Conservation (phyloP, 2,113 vertebrate genomes). For the Polyodon spathula region DNA sequence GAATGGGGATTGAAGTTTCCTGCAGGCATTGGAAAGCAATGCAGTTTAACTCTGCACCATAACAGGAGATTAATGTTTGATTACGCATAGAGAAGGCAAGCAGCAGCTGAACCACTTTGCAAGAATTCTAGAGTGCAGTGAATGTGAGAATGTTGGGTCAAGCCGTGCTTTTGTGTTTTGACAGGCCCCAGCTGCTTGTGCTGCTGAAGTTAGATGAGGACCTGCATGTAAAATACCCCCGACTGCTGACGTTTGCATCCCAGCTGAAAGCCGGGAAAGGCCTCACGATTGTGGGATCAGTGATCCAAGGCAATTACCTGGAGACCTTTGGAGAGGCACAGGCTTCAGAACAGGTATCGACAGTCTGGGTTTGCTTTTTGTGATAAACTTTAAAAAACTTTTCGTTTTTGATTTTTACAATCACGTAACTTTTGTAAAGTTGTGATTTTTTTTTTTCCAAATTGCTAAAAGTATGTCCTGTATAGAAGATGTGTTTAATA, state of each 20-base stretch:
- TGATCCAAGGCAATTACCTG: constrained; percentile 89
- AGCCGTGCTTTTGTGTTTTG: neutral
- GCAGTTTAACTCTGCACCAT: too few relatives aligned
- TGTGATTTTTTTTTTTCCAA: neutral
- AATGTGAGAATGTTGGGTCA: neutral
- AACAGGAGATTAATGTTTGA: too few relatives aligned
- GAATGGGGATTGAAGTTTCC: too few relatives aligned
- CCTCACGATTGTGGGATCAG: constrained; percentile 89
- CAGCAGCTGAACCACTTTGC: too few relatives aligned
- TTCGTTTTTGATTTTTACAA: too few relatives aligned
- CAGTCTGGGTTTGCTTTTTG: neutral
- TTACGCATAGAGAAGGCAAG: too few relatives aligned
- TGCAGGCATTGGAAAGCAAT: too few relatives aligned
- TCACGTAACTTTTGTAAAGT: neutral
- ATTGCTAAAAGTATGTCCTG: too few relatives aligned
- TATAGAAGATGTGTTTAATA: too few relatives aligned
- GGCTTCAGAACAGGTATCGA: constrained; percentile 83
- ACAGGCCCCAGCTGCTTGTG: constrained; percentile 87
- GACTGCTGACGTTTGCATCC: constrained; percentile 90
- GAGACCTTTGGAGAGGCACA: constrained; percentile 91
- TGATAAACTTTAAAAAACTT: too few relatives aligned
- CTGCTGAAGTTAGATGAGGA: constrained; percentile 93
- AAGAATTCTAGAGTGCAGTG: too few relatives aligned
- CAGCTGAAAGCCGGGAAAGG: constrained; percentile 96
- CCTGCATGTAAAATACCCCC: constrained; percentile 90